phyloP scores from a whole-genome alignment of 2,797 vertebrate species.

The Sylvia borin region DNA sequence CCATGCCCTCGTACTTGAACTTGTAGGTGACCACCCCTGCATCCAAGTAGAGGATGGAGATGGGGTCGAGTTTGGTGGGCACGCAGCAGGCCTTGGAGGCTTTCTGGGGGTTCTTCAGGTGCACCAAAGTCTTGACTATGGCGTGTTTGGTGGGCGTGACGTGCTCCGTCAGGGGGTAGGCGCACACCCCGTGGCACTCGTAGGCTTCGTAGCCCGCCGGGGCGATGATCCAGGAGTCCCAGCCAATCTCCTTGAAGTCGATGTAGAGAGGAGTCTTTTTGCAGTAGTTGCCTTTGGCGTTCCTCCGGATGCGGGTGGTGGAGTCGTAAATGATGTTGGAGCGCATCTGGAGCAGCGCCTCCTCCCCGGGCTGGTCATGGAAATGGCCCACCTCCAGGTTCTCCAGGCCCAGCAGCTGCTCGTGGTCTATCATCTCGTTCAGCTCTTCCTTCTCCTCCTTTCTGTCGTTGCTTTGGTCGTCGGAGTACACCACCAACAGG shows the following conservation, averaged over 20 bases:
- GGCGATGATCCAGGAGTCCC: conserved; percentile 98
- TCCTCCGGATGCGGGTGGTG: conserved; percentile 89
- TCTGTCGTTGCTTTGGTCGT: conserved; percentile 90
- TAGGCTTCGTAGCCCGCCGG: conserved; percentile 92
- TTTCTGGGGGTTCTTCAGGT: conserved; percentile 92
- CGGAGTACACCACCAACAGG: conserved; percentile 93
- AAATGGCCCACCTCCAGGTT: conserved; percentile 75
- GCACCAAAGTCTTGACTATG: conserved; percentile 93
- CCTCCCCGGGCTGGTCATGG: conserved; percentile 83
- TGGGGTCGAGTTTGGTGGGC: conserved; percentile 95
- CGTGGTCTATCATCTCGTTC: conserved; percentile 92
- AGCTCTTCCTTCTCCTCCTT: conserved; percentile 89
- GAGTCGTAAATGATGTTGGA: conserved; percentile 97
- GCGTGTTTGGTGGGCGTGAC: conserved; percentile 97
- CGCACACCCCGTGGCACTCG: conserved; percentile 90
- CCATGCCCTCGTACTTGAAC: conserved; percentile 98
- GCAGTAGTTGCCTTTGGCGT: conserved; percentile 94
- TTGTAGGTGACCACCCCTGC: conserved; percentile 97
- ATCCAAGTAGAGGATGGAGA: conserved; percentile 95
- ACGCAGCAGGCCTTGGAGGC: conserved; percentile 93
- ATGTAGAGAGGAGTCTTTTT: conserved; percentile 92
- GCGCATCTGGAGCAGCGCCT: conserved; percentile 92
- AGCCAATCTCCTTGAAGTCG: conserved; percentile 98
- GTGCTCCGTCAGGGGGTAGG: conserved; percentile 91
- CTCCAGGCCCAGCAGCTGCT: conserved; percentile 81